Conservation (phyloP, 1,140 invertebrate species). For the Caenorhabditis inopinata region DNA sequence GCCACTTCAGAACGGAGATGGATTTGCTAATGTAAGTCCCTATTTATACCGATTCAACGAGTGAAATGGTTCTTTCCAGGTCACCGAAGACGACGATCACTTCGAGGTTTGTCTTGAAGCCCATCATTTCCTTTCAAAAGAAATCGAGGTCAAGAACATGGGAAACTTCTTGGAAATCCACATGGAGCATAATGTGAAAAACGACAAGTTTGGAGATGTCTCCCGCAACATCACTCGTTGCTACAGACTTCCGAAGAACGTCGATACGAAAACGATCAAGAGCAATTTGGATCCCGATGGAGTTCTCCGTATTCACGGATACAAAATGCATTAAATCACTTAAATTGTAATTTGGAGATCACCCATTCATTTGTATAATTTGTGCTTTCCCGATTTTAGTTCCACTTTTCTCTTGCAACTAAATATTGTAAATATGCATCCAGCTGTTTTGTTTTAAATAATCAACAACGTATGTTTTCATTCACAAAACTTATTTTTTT, state of each 20-base stretch:
- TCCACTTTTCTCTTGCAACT: too few relatives aligned
- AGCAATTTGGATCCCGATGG: slow-evolving; percentile 41
- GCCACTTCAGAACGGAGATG: slow-evolving; percentile 41
- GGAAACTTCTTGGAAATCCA: slow-evolving; percentile 43
- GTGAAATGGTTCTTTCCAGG: too few relatives aligned
- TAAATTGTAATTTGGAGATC: too few relatives aligned
- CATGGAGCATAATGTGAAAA: slow-evolving; percentile 33
- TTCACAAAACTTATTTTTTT: too few relatives aligned
- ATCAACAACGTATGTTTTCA: too few relatives aligned
- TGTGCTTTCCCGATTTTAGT: too few relatives aligned
- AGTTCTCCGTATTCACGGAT: slow-evolving; percentile 38
- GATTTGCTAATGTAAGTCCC: slow-evolving; percentile 24
- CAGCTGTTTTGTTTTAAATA: not conserved
- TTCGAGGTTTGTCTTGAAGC: slow-evolving; percentile 51
- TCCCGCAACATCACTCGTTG: slow-evolving; percentile 43
- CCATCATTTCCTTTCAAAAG: slow-evolving; percentile 48
- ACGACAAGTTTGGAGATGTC: slow-evolving; percentile 33
- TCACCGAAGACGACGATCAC: slow-evolving; percentile 46
- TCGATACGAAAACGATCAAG: slow-evolving; percentile 35
- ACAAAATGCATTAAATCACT: slow-evolving; percentile 40
- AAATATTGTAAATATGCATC: not conserved
- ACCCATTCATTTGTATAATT: too few relatives aligned
- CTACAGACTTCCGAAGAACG: slow-evolving; percentile 40
- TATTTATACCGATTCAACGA: not conserved
- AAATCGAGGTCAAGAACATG: slow-evolving; percentile 49